Conservation (phyloP, 2,797 vertebrate species). For the Meriones psammophilus region DNA sequence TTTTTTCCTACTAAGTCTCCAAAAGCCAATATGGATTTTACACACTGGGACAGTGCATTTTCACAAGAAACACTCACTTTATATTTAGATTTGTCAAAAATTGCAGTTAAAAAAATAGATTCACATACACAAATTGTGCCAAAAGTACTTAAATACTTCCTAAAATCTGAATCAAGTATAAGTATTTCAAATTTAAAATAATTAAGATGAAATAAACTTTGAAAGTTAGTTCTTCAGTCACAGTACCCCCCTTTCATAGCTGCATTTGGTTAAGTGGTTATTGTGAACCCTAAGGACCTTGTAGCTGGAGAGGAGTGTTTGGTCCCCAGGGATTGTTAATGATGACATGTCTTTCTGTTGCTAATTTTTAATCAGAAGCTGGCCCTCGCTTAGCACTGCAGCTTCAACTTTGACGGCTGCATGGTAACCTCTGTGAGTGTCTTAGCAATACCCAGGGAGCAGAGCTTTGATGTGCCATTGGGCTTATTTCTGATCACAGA, state of each 20-base stretch:
- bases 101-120: conserved; percentile 56
- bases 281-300: neutral
- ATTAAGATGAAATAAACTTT: conserved; percentile 47
- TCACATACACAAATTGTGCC: neutral
- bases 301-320: neutral
- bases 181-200: conserved; percentile 43
- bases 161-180: conserved; percentile 29
- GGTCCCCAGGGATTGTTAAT: neutral
- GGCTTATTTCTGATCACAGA: neutral
- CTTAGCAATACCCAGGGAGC: neutral
- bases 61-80: conserved; percentile 44
- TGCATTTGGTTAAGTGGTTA: neutral
- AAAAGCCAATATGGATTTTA: conserved; percentile 46
- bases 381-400: neutral
- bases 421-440: neutral
- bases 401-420: neutral
- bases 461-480: neutral
- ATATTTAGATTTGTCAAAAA: conserved; percentile 57
- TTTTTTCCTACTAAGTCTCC: conserved; percentile 48
- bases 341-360: neutral
- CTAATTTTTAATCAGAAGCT: neutral
- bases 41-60: conserved; percentile 51
- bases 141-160: conserved; percentile 57
- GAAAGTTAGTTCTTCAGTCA: conserved; percentile 5
- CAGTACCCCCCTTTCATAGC: neutral